Evolutionary conservation across 2,113 vertebrate genomes (phyloP).

Genomic region (Muntiacus reevesi): DNA sequence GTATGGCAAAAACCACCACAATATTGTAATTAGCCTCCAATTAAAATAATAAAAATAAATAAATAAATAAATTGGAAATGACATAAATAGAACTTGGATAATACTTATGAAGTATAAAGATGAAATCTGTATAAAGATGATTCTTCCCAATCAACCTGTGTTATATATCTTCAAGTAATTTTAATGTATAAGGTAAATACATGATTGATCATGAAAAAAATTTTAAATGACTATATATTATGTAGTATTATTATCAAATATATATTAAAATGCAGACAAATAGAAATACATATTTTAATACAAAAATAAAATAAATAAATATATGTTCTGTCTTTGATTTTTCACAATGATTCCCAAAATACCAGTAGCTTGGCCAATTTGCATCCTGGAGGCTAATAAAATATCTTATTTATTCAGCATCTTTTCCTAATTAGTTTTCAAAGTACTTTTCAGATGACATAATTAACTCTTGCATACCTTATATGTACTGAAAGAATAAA

Average conservation of each 20-base stretch:
- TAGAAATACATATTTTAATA: not conserved
- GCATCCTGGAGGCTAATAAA: constrained; percentile 14
- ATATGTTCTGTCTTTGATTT: constrained; percentile 29
- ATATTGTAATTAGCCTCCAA: not conserved
- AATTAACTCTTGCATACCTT: not conserved
- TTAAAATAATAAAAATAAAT: not conserved
- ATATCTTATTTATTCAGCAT: constrained; percentile 15
- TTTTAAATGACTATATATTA: not conserved
- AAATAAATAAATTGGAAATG: not conserved
- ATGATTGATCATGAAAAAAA: not conserved
- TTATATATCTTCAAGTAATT: not conserved
- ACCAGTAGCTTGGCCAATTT: not conserved
- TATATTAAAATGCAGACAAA: not conserved
- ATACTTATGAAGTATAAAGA: not conserved
- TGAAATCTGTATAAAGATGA: not conserved
- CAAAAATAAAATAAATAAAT: not conserved
- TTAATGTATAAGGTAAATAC: not conserved
- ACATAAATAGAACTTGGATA: not conserved
- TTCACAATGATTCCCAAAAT: constrained; percentile 37
- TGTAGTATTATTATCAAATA: not conserved
- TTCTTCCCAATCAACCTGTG: not conserved
- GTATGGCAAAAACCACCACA: not conserved
- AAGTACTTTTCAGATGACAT: constrained; percentile 23
- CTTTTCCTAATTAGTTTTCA: constrained; percentile 1
- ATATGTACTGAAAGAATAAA: not conserved